A percentile compares a stretch with the other conserved stretches of the same genome.
Conservation (phyloP, 2,113 vertebrate genomes). For the Camarhynchus parvulus region DNA sequence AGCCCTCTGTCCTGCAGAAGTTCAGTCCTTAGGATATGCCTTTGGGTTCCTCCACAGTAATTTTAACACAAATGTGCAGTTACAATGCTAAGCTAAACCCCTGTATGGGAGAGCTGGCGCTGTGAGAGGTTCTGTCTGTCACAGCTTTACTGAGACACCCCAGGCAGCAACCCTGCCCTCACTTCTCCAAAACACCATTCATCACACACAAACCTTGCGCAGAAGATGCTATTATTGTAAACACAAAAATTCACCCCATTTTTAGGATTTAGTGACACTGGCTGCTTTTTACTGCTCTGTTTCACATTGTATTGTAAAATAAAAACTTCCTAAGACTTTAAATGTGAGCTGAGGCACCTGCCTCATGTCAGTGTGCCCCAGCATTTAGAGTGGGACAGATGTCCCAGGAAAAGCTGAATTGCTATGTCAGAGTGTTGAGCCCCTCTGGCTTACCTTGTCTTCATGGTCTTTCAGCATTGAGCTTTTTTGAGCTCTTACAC, state of each 20-base stretch:
- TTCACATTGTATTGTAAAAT: neutral
- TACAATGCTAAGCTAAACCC: neutral
- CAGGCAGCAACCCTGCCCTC: neutral
- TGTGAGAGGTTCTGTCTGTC: neutral
- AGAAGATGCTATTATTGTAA: neutral
- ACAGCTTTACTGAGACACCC: neutral
- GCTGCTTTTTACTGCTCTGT: neutral
- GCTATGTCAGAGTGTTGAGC: neutral
- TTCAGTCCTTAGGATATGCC: neutral
- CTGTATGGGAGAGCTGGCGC: fast-evolving
- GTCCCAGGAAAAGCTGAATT: neutral
- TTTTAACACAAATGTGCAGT: neutral
- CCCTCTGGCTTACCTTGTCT: neutral
- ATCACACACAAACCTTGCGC: neutral
- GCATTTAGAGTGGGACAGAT: neutral
- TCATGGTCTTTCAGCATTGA: neutral
- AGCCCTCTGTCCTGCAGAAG: neutral
- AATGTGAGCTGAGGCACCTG: neutral
- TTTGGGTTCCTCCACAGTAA: neutral
- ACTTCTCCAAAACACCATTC: fast-evolving
- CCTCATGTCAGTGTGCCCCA: neutral
- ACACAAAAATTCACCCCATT: neutral
- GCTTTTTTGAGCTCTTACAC: neutral
- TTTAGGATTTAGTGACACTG: neutral
- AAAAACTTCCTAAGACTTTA: conserved; percentile 1